A percentile compares a stretch with the other conserved stretches of the same genome.
phyloP scores from a whole-genome alignment of 2,113 vertebrate species.

The Cephalopholis sonnerati region DNA sequence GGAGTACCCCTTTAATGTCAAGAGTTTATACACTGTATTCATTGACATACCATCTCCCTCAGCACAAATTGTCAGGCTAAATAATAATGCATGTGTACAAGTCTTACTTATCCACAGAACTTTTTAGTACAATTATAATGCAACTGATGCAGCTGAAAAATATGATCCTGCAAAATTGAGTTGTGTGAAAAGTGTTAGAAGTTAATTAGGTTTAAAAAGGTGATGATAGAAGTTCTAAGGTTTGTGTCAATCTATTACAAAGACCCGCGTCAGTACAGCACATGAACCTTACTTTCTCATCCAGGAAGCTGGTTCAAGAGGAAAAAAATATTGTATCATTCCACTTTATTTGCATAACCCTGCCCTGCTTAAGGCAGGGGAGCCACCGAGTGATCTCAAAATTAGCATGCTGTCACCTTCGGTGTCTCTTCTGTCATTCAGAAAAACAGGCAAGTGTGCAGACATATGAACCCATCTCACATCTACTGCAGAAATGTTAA shows the following conservation, averaged over 20 bases:
- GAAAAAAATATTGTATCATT: constrained; percentile 66
- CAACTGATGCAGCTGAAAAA: constrained; percentile 3
- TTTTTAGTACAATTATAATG: constrained; percentile 17
- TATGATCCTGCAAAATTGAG: constrained; percentile 9
- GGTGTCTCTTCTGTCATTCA: constrained; percentile 82
- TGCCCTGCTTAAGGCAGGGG: constrained; percentile 78
- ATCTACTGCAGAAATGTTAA: constrained; percentile 83
- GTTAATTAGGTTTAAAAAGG: constrained; percentile 60
- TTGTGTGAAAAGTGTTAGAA: constrained; percentile 17
- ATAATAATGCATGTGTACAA: neutral
- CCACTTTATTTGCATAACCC: constrained; percentile 79
- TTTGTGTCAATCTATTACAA: constrained; percentile 34
- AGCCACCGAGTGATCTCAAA: constrained; percentile 78
- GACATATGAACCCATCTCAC: constrained; percentile 79
- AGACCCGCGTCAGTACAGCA: constrained; percentile 37
- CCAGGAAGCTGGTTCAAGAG: constrained; percentile 42
- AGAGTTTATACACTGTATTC: neutral
- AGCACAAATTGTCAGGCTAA: neutral
- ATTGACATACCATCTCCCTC: neutral
- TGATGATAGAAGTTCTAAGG: constrained; percentile 19
- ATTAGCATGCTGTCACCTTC: constrained; percentile 86
- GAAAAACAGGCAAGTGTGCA: constrained; percentile 77
- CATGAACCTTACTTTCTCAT: constrained; percentile 43
- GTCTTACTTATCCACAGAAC: neutral
- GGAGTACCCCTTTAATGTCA: neutral